Conservation (phyloP, 2,888 invertebrate species). For the Hyppa rectilinea region DNA sequence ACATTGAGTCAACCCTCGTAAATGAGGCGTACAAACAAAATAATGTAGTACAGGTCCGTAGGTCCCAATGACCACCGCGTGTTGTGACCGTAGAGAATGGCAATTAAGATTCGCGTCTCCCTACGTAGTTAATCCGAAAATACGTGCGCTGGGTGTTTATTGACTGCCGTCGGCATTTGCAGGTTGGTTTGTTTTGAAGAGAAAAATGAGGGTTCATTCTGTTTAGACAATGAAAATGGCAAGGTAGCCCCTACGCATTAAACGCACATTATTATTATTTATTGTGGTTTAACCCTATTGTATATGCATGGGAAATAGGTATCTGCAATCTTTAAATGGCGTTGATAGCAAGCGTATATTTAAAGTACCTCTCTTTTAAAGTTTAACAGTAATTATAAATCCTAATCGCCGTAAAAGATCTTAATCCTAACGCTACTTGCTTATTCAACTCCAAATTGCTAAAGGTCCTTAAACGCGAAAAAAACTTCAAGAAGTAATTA, state of each 20-base stretch:
- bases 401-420: slow-evolving; percentile 51
- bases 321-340: too few species aligned
- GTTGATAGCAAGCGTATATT: too few species aligned
- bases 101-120: slow-evolving; percentile 89
- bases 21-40: slow-evolving; percentile 84
- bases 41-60: slow-evolving; percentile 83
- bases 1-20: slow-evolving; percentile 82
- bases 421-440: slow-evolving; percentile 59
- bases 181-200: slow-evolving; percentile 78
- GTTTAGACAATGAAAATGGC: slow-evolving; percentile 60
- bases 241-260: slow-evolving; percentile 43
- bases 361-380: slow-evolving; percentile 21
- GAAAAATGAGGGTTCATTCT: slow-evolving; percentile 69
- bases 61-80: slow-evolving; percentile 82
- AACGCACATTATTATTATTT: slow-evolving; percentile 43
- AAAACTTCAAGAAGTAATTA: slow-evolving; percentile 70
- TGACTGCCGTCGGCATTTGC: slow-evolving; percentile 81
- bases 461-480: slow-evolving; percentile 61
- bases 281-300: slow-evolving; percentile 27
- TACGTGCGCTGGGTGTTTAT: slow-evolving; percentile 89
- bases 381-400: slow-evolving; percentile 48
- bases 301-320: slow-evolving; percentile 14
- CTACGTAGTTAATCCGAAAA: slow-evolving; percentile 88
- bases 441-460: slow-evolving; percentile 64
- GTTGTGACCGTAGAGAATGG: slow-evolving; percentile 77